phyloP scores from a whole-genome alignment of 2,888 invertebrate genomes.

The Cyaniris semiargus region DNA sequence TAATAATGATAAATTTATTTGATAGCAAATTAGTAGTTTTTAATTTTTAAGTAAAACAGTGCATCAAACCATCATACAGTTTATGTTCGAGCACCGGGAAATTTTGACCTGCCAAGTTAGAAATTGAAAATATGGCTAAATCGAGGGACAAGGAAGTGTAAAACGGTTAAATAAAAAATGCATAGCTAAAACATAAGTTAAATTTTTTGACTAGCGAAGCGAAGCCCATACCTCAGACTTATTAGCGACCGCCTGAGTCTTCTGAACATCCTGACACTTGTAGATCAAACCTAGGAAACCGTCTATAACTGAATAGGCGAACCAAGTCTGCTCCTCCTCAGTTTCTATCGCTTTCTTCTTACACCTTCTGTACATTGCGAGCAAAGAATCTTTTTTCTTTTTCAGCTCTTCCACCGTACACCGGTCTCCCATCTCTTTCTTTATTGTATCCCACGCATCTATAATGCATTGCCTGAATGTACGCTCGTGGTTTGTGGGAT shows the following conservation, averaged over 20 bases:
- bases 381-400: not conserved
- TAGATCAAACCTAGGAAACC: slow-evolving; percentile 2
- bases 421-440: not conserved
- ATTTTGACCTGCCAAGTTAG: not conserved
- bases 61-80: too few species aligned
- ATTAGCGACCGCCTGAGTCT: not conserved
- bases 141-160: not conserved
- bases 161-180: not conserved
- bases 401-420: slow-evolving; percentile 3
- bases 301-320: slow-evolving; percentile 6
- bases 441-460: not conserved
- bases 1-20: not conserved
- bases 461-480: not conserved
- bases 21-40: too few species aligned
- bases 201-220: not conserved
- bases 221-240: not conserved
- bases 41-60: too few species aligned
- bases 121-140: not conserved
- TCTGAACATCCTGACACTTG: not conserved
- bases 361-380: slow-evolving; percentile 1
- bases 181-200: not conserved
- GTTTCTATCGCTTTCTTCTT: slow-evolving; percentile 3
- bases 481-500: not conserved
- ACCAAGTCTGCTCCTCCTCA: not conserved
- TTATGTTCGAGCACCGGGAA: too few species aligned